A percentile compares a stretch with the other conserved stretches of the same genome.
phyloP scores from a whole-genome alignment of 2,888 invertebrate genomes.

The Escarpia spicata region DNA sequence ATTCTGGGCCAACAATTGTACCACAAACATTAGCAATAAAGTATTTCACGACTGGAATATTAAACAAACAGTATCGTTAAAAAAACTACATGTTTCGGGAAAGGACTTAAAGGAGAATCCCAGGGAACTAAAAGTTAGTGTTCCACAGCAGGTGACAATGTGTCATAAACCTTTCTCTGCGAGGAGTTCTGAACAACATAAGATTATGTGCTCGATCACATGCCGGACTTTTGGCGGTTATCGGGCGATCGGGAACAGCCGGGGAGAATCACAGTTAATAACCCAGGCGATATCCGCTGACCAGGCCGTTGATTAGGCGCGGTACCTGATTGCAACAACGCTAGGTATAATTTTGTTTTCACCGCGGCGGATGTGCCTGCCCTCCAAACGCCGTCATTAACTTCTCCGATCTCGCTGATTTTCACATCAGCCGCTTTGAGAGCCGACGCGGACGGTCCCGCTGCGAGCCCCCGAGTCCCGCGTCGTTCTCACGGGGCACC shows the following conservation, averaged over 20 bases:
- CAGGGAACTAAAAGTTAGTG: not conserved
- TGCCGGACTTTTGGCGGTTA: not conserved
- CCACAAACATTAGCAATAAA: too few species aligned
- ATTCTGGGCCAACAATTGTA: too few species aligned
- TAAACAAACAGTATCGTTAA: not conserved
- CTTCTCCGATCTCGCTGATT: constrained; percentile 16
- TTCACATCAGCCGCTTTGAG: constrained; percentile 9
- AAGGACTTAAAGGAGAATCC: not conserved
- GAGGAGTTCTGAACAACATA: not conserved
- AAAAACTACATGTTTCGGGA: not conserved
- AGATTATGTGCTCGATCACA: not conserved
- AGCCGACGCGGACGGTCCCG: not conserved
- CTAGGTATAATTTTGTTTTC: not conserved
- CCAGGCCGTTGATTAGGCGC: not conserved
- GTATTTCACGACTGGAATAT: too few species aligned
- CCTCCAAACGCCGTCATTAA: not conserved
- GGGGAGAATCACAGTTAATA: not conserved
- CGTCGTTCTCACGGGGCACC: constrained; percentile 1
- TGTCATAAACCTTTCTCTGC: not conserved
- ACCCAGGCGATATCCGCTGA: not conserved
- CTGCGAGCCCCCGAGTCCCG: not conserved
- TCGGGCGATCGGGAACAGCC: constrained; percentile 5
- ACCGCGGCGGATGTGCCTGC: not conserved
- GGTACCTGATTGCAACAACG: not conserved
- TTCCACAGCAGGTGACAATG: not conserved